Evolutionary conservation across 2,888 invertebrate genomes (phyloP).

Genomic region (Athalia circularis): DNA sequence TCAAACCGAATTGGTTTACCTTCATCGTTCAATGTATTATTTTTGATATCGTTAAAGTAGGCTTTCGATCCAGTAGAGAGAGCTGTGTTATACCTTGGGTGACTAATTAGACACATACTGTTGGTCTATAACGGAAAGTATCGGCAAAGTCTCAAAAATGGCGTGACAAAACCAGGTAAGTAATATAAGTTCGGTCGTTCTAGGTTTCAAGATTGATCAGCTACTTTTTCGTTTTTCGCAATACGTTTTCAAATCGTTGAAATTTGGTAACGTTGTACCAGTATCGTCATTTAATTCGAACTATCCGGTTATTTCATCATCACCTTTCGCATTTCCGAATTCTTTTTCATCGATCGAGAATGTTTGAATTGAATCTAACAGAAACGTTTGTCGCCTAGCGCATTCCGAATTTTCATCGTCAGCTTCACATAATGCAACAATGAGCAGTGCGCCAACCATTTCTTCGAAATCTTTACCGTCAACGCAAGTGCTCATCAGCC

Average conservation of each 20-base stretch:
- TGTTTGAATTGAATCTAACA: slow-evolving; percentile 15
- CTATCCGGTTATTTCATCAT: not conserved
- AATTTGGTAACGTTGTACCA: not conserved
- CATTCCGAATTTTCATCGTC: not conserved
- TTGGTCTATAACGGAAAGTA: slow-evolving; percentile 24
- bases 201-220: too few species aligned
- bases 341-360: slow-evolving; percentile 9
- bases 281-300: not conserved
- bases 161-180: not conserved
- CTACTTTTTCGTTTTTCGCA: slow-evolving; percentile 2
- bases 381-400: slow-evolving; percentile 1
- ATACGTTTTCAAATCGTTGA: slow-evolving; percentile 10
- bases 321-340: not conserved
- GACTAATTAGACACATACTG: not conserved
- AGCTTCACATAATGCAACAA: slow-evolving; percentile 15
- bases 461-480: slow-evolving; percentile 10
- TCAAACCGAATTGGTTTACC: slow-evolving; percentile 7
- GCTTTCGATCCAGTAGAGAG: slow-evolving; percentile 14
- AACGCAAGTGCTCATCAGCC: slow-evolving; percentile 4
- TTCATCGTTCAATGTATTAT: slow-evolving; percentile 3
- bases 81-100: slow-evolving; percentile 4
- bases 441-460: slow-evolving; percentile 9
- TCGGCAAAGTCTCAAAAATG: slow-evolving; percentile 27
- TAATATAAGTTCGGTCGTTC: not conserved
- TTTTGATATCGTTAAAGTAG: slow-evolving; percentile 18